A percentile compares a stretch with the other conserved stretches of the same genome.
These are phyloP conservation scores for Macrobrachium nipponense DNA, from an alignment of 1,140 invertebrate genomes.

Conservation along the genomic window DNA sequence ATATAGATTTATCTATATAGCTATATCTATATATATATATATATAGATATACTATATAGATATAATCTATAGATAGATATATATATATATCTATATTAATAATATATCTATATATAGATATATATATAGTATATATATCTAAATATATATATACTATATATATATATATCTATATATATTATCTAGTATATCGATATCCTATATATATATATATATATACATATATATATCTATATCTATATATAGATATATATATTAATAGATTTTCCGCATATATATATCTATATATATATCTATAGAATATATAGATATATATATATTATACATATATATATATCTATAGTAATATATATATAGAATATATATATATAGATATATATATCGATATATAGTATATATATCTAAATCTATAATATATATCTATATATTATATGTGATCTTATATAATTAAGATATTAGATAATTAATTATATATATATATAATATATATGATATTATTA, in stretches of 20 bases:
- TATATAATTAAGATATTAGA: too few relatives aligned
- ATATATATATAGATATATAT: neutral
- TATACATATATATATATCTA: constrained; percentile 18
- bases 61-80: too few relatives aligned
- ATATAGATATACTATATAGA: neutral
- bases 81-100: constrained; percentile 12
- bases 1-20: neutral
- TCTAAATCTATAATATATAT: neutral
- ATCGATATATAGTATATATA: neutral
- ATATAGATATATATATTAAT: neutral
- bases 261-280: too few relatives aligned
- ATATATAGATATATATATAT: constrained; percentile 1
- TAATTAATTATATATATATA: too few relatives aligned
- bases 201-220: constrained; percentile 21
- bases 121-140: neutral
- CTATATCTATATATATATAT: neutral
- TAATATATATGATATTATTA: too few relatives aligned
- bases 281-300: neutral
- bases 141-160: neutral
- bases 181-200: too few relatives aligned
- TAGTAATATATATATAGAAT: constrained; percentile 12
- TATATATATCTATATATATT: neutral
- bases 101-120: constrained; percentile 18
- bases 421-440: too few relatives aligned
- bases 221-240: constrained; percentile 1